These are phyloP conservation scores for Ispidina lecontei DNA, from an alignment of 2,797 vertebrate genomes.

Conservation along the genomic window DNA sequence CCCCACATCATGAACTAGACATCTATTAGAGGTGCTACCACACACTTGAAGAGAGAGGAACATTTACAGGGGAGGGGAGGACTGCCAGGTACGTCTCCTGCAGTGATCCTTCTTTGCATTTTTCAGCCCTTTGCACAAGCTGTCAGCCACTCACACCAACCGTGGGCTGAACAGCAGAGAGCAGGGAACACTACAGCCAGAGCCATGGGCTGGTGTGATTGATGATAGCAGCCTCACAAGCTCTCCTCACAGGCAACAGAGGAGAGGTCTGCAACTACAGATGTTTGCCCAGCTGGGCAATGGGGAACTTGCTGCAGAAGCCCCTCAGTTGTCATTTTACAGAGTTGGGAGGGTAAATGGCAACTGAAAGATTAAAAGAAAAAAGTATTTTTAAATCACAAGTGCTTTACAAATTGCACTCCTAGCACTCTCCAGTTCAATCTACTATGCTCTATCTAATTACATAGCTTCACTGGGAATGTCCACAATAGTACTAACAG, in stretches of 20 bases:
- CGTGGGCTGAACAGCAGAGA: accelerated
- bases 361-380: conserved; percentile 24
- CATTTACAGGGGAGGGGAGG: neutral
- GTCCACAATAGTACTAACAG: conserved; percentile 9
- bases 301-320: neutral
- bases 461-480: conserved; percentile 64
- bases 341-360: neutral
- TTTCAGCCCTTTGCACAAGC: neutral
- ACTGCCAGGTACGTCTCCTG: neutral
- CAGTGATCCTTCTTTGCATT: neutral
- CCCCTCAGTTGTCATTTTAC: neutral
- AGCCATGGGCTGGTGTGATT: accelerated
- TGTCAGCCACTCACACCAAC: neutral
- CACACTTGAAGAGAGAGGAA: neutral
- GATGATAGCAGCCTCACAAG: accelerated
- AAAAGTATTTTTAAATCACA: neutral
- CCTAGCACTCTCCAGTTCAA: conserved; percentile 26
- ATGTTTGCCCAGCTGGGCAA: accelerated
- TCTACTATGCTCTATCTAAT: conserved; percentile 48
- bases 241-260: neutral
- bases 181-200: accelerated
- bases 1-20: accelerated
- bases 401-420: neutral
- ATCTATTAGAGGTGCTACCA: neutral
- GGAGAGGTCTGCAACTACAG: neutral